Base-by-base conservation (phyloP, 2,113 vertebrate species). In the Gnathonemus longibarbis region DNA sequence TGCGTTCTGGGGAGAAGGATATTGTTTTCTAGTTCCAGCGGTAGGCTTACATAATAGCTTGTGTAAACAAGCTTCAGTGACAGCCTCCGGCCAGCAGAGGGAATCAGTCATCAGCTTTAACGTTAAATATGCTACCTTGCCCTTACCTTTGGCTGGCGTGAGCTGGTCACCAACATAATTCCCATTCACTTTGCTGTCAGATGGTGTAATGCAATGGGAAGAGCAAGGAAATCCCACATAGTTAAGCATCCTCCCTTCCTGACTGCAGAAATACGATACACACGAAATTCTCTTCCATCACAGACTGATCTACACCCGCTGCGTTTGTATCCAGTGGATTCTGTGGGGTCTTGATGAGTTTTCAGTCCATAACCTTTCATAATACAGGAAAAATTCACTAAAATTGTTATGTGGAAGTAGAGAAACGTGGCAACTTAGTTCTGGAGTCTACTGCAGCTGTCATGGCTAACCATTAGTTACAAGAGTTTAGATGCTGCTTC, bases 1-100 rank as follows among this genome's bases (percentile, higher is more conserved):
- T 56, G 42, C 88, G 85, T 80, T 52, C 89, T 35, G 74, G 21
- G 45, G 50, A 84, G 84, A 62, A 45, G 87, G 74, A n/a, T 56
- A 49, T 35, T 52, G 45, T 84, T 88, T 89, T 84, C 77, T 87
- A 90, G 70, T 42, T 88, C 88, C 35, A 89, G 49, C 83, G 70
- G 80, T 19, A 56, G 49, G 19, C 39, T 50, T 39, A 19, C 42
- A 85, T 49, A 85, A 89, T 89, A 53, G 6, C 74, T 42, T 88
- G 77, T 42, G 74, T 74, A 91, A 89, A 88, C 84, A 45, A 39
- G 45, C 39, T 39, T 27, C 31, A 31, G 17, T 35, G 35, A 24
- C 35, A 83, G 91, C 87, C 91, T 91, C 13, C 89, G 9, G 87
- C 66, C 85, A 50, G 17, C 31, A 50, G 45, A 19, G 42, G n/a